Percentiles rank a stretch among this genome's conserved stretches.
Evolutionary conservation across 2,113 vertebrate genomes (phyloP).

Genomic region (Oxygymnocypris stewartii): DNA sequence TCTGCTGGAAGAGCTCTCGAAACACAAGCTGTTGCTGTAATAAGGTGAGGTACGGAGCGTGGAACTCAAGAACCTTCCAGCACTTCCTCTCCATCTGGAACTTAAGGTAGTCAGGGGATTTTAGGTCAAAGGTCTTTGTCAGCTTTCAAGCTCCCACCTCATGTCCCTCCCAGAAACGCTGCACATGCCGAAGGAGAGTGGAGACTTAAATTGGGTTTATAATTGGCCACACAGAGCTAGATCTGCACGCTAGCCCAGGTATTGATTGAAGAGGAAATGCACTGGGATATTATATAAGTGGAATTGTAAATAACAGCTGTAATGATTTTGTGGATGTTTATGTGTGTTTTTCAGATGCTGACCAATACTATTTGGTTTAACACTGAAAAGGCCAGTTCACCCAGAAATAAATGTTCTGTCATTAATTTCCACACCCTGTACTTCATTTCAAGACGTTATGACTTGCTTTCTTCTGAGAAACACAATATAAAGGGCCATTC

Average conservation of each 20-base stretch:
- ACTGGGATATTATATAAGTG: not conserved
- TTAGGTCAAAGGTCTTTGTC: slow-evolving; percentile 51
- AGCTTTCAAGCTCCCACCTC: slow-evolving; percentile 49
- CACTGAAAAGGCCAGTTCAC: not conserved
- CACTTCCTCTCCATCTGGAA: slow-evolving; percentile 54
- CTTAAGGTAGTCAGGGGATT: slow-evolving; percentile 51
- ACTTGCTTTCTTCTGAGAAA: not conserved
- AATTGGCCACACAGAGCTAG: slow-evolving; percentile 56
- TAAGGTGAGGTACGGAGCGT: slow-evolving; percentile 54
- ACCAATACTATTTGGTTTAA: not conserved
- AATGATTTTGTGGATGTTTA: not conserved
- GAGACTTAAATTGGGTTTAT: slow-evolving; percentile 48
- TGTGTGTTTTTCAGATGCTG: not conserved
- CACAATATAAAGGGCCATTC: not conserved
- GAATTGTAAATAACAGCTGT: not conserved
- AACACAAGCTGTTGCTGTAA: slow-evolving; percentile 60
- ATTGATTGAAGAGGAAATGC: not conserved
- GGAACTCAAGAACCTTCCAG: slow-evolving; percentile 56
- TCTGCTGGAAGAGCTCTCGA: slow-evolving; percentile 53
- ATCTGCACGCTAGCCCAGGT: slow-evolving; percentile 1
- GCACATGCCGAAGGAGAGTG: slow-evolving; percentile 39
- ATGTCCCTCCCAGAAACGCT: slow-evolving; percentile 47
- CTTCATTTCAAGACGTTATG: not conserved
- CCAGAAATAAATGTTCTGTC: not conserved
- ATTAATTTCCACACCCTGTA: not conserved